Evolutionary conservation across 2,113 vertebrate species (phyloP).

Genomic region (Microcebus jonahi): DNA sequence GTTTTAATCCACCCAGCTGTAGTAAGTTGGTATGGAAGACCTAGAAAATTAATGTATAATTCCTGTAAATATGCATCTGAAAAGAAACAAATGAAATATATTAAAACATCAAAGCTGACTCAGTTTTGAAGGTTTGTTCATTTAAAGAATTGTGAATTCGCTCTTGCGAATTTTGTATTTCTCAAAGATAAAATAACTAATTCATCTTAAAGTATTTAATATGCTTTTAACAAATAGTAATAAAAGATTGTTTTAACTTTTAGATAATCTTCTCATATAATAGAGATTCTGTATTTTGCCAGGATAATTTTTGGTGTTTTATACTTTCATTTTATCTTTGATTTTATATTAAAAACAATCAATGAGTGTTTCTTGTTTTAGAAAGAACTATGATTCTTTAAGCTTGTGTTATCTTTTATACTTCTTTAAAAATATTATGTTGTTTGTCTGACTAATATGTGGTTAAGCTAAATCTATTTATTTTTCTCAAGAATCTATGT

Average conservation of each 20-base stretch:
- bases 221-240: not conserved
- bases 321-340: not conserved
- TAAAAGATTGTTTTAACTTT: not conserved
- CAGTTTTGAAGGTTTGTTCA: not conserved
- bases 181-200: not conserved
- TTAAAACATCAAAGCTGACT: not conserved
- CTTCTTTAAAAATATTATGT: not conserved
- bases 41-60: not conserved
- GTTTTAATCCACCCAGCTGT: not conserved
- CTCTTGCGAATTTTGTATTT: not conserved
- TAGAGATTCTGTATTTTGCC: not conserved
- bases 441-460: not conserved
- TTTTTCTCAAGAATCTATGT: not conserved
- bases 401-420: not conserved
- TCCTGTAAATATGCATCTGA: not conserved
- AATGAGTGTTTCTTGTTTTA: not conserved
- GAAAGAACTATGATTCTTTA: not conserved
- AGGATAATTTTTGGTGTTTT: not conserved
- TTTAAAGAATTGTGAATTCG: not conserved
- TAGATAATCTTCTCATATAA: not conserved
- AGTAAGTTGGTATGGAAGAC: not conserved
- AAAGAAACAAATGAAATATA: not conserved
- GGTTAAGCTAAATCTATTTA: not conserved
- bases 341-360: not conserved
- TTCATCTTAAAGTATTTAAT: not conserved